phyloP scores from a whole-genome alignment of 2,797 vertebrate species.

The Gastrophryne carolinensis region DNA sequence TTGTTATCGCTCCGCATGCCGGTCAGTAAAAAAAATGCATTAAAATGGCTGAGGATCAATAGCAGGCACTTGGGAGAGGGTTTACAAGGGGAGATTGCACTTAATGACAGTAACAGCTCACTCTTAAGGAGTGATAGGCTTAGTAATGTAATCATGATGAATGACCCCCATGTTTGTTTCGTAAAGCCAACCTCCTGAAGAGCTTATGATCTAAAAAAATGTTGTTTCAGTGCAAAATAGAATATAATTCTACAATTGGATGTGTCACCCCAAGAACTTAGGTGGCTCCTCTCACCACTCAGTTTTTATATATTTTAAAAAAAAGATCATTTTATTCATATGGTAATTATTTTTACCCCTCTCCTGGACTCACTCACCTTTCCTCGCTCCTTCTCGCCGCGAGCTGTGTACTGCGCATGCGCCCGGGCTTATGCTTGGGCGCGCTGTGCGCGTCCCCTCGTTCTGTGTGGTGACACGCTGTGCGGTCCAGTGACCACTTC shows the following conservation, averaged over 20 bases:
- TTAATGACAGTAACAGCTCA: constrained; percentile 71
- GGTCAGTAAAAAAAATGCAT: constrained; percentile 83
- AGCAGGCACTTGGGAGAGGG: constrained; percentile 72
- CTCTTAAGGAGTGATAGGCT: constrained; percentile 57
- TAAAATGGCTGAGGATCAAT: constrained; percentile 84
- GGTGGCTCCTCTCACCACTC: too few relatives aligned
- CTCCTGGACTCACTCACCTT: too few relatives aligned
- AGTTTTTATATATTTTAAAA: too few relatives aligned
- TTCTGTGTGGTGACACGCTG: too few relatives aligned
- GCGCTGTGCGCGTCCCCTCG: too few relatives aligned
- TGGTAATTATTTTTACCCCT: too few relatives aligned
- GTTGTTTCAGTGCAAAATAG: neutral
- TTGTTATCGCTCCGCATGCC: constrained; percentile 84
- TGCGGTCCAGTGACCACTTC: too few relatives aligned
- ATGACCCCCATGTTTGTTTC: neutral
- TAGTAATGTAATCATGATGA: constrained; percentile 20
- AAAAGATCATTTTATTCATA: too few relatives aligned
- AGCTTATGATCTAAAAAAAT: constrained; percentile 12
- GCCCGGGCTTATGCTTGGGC: too few relatives aligned
- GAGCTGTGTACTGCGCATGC: too few relatives aligned
- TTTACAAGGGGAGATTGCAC: constrained; percentile 74
- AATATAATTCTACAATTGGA: neutral
- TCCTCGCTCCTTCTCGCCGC: too few relatives aligned
- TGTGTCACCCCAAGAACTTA: neutral
- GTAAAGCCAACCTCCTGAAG: neutral